Base-by-base conservation (phyloP, 2,797 vertebrate species). In the Kryptopterus vitreolus region DNA sequence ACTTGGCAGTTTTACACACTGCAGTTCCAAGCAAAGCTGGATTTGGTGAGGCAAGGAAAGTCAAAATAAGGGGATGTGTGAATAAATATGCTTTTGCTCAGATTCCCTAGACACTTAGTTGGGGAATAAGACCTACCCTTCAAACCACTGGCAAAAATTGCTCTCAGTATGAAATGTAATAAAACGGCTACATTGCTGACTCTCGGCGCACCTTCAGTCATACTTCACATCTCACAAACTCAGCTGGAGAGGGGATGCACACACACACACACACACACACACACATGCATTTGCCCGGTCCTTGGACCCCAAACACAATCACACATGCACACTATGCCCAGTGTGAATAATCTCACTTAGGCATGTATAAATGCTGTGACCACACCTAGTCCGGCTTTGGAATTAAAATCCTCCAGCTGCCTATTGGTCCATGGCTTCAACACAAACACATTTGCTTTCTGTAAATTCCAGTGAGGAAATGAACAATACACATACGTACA, bases 101-200 rank as follows among this genome's bases (percentile, higher is more conserved):
- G 82, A 87, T 84, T 87, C 84, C 86, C 83, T 78, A 81, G 88
- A 75, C 81, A 83, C 86, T 92, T 91, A 92, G 90, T 91, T 87
- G 87, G 91, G 91, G 91, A 92, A 93, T 90, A 90, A 86, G 89
- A 89, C 86, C 91, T 89, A 92, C 92, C 91, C 91, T 94, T 93
- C 92, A 92, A 91, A 90, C 89, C 90, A 88, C 76, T 89, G 89
- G 87, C 90, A 85, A 90, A 91, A 91, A 92, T 90, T 90, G 89
- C 88, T 92, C 90, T 92, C 92, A 90, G 91, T 93, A 92, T 92
- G 90, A 93, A 90, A 91, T 90, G 92, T 91, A 93, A 94, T 93
- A 93, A 93, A 92, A 89, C 86, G 85, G 85, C 78, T 85, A 87
- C 88, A 89, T 76, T 89, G 85, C 88, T 75, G 86, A 86, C 89